Evolutionary conservation across 2,888 invertebrate genomes (phyloP).

Genomic region (Elmis aenea): DNA sequence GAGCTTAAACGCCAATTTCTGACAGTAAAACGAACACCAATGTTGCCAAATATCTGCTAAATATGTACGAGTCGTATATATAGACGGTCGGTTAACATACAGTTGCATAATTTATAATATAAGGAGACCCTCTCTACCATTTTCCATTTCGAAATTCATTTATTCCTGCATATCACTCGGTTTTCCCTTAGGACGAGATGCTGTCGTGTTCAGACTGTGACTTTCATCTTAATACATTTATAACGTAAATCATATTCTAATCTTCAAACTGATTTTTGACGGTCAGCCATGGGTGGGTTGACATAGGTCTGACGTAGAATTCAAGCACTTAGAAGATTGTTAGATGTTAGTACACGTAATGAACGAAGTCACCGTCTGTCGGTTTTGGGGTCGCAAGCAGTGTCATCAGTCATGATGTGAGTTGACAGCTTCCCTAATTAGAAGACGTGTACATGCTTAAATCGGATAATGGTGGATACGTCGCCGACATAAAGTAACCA

Average conservation of each 20-base stretch:
- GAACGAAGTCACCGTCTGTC: slow-evolving; percentile 30
- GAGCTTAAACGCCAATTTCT: no score
- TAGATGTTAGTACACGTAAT: slow-evolving; percentile 14
- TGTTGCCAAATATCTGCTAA: no score
- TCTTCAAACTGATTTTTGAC: slow-evolving; percentile 37
- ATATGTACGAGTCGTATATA: no score
- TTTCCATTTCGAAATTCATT: slow-evolving; percentile 45
- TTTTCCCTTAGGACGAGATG: slow-evolving; percentile 28
- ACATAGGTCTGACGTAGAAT: slow-evolving; percentile 46
- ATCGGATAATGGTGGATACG: slow-evolving; percentile 11
- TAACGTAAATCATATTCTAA: slow-evolving; percentile 25
- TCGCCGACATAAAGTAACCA: slow-evolving; percentile 5
- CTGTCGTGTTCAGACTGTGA: slow-evolving; percentile 30
- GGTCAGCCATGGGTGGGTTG: slow-evolving; percentile 40
- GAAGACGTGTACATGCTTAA: slow-evolving; percentile 36
- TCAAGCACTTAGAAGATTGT: slow-evolving; percentile 24
- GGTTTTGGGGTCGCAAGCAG: slow-evolving; percentile 28
- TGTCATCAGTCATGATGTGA: slow-evolving; percentile 42
- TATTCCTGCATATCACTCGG: slow-evolving; percentile 39
- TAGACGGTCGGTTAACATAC: slow-evolving; percentile 43
- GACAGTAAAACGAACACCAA: no score
- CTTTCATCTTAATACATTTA: slow-evolving; percentile 1
- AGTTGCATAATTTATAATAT: slow-evolving; percentile 45
- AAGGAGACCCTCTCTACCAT: slow-evolving; percentile 41
- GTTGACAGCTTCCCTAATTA: slow-evolving; percentile 45